Evolutionary conservation across 2,113 vertebrate genomes (phyloP), one percentile per base, ranked within the genome.

Genomic region (Psittacus erithacus): DNA sequence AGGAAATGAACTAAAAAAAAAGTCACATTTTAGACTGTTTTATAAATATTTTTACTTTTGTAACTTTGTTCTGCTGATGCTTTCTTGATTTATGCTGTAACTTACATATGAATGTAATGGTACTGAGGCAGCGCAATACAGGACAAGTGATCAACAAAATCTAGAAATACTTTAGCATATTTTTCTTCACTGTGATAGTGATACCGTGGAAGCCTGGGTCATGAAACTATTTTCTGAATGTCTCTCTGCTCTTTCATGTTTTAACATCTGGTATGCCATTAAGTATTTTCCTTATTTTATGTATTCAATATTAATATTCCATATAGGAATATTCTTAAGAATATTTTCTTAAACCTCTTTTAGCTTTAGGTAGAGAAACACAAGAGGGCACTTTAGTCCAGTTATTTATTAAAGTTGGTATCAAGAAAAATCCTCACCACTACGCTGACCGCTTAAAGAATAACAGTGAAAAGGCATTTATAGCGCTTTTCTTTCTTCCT

Each of bases 361-460:
- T 71, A 85, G 7, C 47, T 81, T 97, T 33, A 46, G 14, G 22
- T 46, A 80, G 35, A 86, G 47, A 87, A 90, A 93, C 89, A 93
- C 91, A 88, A 97, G 96, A 73, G 89, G 94, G 95, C 93, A 94
- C 80, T 95, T 85, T 23, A 95, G 73, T 80, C 74, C 85, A 59
- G 71, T 84, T 52, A 47, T 93, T 94, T 85, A 31, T 49, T 85
- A 41, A 88, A 84, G 29, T 47, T 71, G 13, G 2, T 60, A 20
- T 50, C 13, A 43, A 84, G 55, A 25, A 78, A 39, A 83, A 80
- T 46, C 11, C 2, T n/a, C 29, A 78, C 38, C 27, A 44, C 17
- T 57, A 10, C 22, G 73, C 9, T 60, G 11, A 71, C 1, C 2
- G 2, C 15, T 78, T 47, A 60, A 77, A 75, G 46, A 62, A 11